Percentiles rank a stretch among this genome's conserved stretches.
Conservation (phyloP, 1,140 invertebrate species). For the Ips typographus region DNA sequence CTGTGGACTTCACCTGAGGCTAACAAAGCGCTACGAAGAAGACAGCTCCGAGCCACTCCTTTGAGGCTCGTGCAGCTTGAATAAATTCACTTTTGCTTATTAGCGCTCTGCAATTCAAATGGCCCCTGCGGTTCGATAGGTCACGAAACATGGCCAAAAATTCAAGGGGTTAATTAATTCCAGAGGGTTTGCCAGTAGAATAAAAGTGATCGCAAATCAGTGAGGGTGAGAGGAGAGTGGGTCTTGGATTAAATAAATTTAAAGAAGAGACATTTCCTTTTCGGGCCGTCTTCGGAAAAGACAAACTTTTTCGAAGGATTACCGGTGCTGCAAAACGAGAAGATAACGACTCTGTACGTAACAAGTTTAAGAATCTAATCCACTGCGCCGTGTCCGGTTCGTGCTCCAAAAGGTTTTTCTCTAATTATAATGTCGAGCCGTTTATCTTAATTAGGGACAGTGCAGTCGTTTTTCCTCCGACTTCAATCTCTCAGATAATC, state of each 20-base stretch:
- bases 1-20: too few relatives aligned
- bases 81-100: too few relatives aligned
- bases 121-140: too few relatives aligned
- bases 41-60: too few relatives aligned
- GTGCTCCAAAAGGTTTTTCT: slow-evolving; percentile 31
- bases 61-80: too few relatives aligned
- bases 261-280: not conserved
- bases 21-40: too few relatives aligned
- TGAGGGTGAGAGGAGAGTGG: too few relatives aligned
- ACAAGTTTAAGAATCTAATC: slow-evolving; percentile 21
- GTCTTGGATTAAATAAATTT: not conserved
- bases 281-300: not conserved
- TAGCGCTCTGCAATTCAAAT: too few relatives aligned
- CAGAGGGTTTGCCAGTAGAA: too few relatives aligned
- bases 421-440: slow-evolving; percentile 31
- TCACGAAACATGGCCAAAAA: too few relatives aligned
- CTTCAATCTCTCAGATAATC: slow-evolving; percentile 33
- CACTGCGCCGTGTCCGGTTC: slow-evolving; percentile 27
- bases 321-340: slow-evolving; percentile 2
- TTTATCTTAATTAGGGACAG: slow-evolving; percentile 34
- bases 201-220: too few relatives aligned
- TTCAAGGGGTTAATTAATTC: too few relatives aligned
- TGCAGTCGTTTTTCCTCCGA: slow-evolving; percentile 30
- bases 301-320: slow-evolving; percentile 8
- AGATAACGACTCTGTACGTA: slow-evolving; percentile 23